phyloP scores from a whole-genome alignment of 2,888 invertebrate genomes.

The Slavum lentiscoides region DNA sequence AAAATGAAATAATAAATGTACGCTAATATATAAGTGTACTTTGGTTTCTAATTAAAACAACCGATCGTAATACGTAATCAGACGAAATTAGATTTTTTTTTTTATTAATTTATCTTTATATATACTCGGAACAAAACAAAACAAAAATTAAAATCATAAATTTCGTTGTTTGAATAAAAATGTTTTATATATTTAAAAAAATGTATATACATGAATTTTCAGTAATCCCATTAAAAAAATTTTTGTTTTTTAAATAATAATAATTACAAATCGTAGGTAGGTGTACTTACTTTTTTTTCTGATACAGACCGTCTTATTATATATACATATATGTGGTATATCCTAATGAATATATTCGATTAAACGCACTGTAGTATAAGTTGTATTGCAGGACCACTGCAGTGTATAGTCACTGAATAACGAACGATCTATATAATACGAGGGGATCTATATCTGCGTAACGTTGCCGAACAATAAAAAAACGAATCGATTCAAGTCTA shows the following conservation, averaged over 20 bases:
- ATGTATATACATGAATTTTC: too few species aligned
- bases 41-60: too few species aligned
- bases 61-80: too few species aligned
- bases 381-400: background rate
- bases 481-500: conserved; percentile 45
- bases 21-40: too few species aligned
- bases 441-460: conserved; percentile 36
- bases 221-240: background rate
- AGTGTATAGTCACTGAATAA: conserved; percentile 18
- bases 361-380: background rate
- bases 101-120: too few species aligned
- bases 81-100: too few species aligned
- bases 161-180: too few species aligned
- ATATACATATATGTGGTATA: background rate
- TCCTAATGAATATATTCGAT: background rate
- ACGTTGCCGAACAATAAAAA: conserved; percentile 41
- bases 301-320: background rate
- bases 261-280: background rate
- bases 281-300: conserved; percentile 33
- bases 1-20: too few species aligned
- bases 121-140: too few species aligned
- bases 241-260: background rate
- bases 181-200: too few species aligned
- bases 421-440: conserved; percentile 20
- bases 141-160: too few species aligned